These are phyloP conservation scores for Phoebastria nigripes DNA, from an alignment of 2,797 vertebrate genomes.

Conservation along the genomic window DNA sequence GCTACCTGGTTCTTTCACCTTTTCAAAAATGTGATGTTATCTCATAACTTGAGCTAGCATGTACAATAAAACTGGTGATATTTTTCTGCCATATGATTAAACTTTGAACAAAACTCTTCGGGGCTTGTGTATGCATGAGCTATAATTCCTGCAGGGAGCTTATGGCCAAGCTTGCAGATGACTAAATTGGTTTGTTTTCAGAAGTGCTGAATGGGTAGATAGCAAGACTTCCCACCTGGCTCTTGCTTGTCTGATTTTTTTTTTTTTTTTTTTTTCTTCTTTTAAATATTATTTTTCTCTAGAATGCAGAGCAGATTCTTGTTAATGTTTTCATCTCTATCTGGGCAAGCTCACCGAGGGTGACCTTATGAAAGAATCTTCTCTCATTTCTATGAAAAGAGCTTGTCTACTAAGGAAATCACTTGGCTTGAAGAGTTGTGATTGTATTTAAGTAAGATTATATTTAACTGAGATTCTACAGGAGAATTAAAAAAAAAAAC, in stretches of 20 bases:
- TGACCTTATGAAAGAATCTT: background rate
- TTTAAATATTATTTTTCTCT: background rate
- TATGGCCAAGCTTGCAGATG: slow-evolving; percentile 3
- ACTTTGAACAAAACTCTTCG: slow-evolving; percentile 2
- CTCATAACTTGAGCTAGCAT: background rate
- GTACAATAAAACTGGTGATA: background rate
- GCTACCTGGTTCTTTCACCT: background rate
- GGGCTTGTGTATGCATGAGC: background rate
- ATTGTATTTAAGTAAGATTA: background rate
- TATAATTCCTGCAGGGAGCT: slow-evolving; percentile 39
- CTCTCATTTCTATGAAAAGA: background rate
- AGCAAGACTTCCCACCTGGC: slow-evolving; percentile 2
- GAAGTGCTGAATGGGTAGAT: slow-evolving; percentile 19
- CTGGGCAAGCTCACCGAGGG: background rate
- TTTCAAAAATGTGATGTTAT: background rate
- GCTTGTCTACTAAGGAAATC: background rate
- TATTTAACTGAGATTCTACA: background rate
- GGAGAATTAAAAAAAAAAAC: background rate
- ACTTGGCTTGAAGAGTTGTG: background rate
- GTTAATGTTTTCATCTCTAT: background rate
- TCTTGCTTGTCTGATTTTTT: background rate
- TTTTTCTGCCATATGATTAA: slow-evolving; percentile 16
- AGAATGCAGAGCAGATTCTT: background rate
- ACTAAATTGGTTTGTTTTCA: slow-evolving; percentile 43
- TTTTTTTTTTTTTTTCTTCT: background rate